Evolutionary conservation across 2,888 invertebrate species (phyloP), one percentile per base, ranked within the genome.

Genomic region (Mesorhabditis spiculigera): DNA sequence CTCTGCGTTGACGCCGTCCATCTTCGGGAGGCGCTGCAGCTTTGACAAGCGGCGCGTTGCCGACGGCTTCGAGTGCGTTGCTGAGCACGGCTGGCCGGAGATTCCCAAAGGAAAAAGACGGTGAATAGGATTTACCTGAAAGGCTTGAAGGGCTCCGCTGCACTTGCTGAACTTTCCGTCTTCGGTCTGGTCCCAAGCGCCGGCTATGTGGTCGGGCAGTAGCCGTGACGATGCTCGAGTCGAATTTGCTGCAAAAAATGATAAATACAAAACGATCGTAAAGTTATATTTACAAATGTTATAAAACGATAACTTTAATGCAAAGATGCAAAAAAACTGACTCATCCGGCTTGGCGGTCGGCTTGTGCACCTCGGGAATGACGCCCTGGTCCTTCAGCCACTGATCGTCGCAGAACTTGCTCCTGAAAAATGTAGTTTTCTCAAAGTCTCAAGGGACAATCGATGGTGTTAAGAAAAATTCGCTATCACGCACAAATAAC

Each of bases 401-500:
- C 58, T 77, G 74, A 61, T 81, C 78, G 70, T 77, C 78, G 43
- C 79, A 71, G 74, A 80, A 80, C 45, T 79, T 76, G 44, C 74
- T 73, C 71, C 82, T 82, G 65, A 66, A 80, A 72, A 67, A 63
- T 42, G 6, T 44, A 41, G 5, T 43, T 5, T 41, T 63, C 43
- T 16, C 5, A 41, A 58, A 42, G 13, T 43, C 16, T 67, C 10
- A 68, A 28, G 28, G 28, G 28, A 28, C 28, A 28, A 28, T 28
- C 28, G 28, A 28, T 28, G 28, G 28, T 28, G 28, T 28, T 68
- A 45, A 10, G 41, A 43, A 43, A 8, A 6, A n/a, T 50, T 50
- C 58, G n/a, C 58, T 50, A 50, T 50, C n/a, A 70, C 80, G 69
- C 65, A 79, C 92, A 98, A 93, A 87, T 98, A 99, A 88, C 99